Evolutionary conservation across 2,113 vertebrate genomes (phyloP), one percentile per base, ranked within the genome.

Genomic region (Mormyrus lacerda): DNA sequence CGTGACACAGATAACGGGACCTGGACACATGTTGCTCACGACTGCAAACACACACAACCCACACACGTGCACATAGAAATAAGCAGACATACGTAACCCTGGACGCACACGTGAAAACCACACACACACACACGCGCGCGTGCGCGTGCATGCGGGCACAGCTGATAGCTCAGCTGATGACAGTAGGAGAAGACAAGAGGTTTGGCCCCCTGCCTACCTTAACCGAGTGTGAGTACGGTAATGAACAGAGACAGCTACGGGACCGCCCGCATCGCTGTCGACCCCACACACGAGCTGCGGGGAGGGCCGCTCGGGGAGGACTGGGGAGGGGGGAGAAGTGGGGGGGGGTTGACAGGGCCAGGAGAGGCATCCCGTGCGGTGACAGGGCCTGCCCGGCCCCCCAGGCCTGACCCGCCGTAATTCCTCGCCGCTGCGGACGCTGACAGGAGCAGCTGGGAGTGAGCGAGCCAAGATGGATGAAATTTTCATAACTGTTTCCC

Each of bases 401-500:
- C 94, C 95, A 92, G 95, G 95, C 94, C 90, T 95, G 96, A 95
- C 96, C 97, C 94, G 91, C 96, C 95, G 91, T 98, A 97, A 98
- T 98, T 98, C 96, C 97, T 98, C 96, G 96, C 95, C 95, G 89
- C 95, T 85, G 42, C 95, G 94, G 95, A 95, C 95, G 96, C 96
- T 98, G 98, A 98, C 98, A 98, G 97, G 93, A 98, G 97, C 98
- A 99, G 97, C 98, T 99, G 98, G 96, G 96, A 65, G 96, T 95
- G 95, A 95, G 97, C 97, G 97, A 97, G 96, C 96, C 96, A 96
- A 98, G 98, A 99, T 98, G 97, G 97, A 99, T 99, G 97, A 98
- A 98, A 98, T 98, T 98, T 99, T 98, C 98, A 97, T 98, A 99
- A 99, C 97, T 97, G 97, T 97, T 98, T 98, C 97, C 97, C 97